A percentile compares a stretch with the other conserved stretches of the same genome.
These are phyloP conservation scores for Nannobrachium achirus DNA, from an alignment of 2,113 vertebrate species.

Conservation along the genomic window DNA sequence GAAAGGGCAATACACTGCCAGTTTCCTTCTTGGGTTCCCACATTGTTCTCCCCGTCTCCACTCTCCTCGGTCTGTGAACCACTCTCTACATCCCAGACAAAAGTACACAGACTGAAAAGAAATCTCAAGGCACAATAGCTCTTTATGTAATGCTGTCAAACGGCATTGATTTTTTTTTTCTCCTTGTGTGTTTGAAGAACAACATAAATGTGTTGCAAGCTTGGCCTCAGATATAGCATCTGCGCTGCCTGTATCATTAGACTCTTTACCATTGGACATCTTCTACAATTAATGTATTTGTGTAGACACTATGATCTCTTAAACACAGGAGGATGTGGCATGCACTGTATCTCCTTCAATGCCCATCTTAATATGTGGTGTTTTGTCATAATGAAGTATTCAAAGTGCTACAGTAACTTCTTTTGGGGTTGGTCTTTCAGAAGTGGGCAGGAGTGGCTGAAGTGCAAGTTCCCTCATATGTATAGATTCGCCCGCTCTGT, in stretches of 20 bases:
- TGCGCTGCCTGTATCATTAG: constrained; percentile 42
- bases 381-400: no score
- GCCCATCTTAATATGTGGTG: not conserved
- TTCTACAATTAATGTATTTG: constrained; percentile 43
- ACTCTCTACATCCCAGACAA: constrained; percentile 65
- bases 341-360: not conserved
- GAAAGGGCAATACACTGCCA: constrained; percentile 70
- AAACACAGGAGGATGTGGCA: not conserved
- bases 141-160: constrained; percentile 75
- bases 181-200: constrained; percentile 68
- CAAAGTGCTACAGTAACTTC: no score
- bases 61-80: constrained; percentile 58
- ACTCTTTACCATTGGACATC: constrained; percentile 39
- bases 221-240: constrained; percentile 48
- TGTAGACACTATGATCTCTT: constrained; percentile 23
- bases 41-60: constrained; percentile 69
- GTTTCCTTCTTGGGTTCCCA: constrained; percentile 71
- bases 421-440: not conserved
- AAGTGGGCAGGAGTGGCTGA: not conserved
- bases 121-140: constrained; percentile 70
- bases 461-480: not conserved
- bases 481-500: constrained; percentile 26
- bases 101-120: constrained; percentile 66
- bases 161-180: constrained; percentile 66
- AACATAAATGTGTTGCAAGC: constrained; percentile 68